Conservation (phyloP, 2,113 vertebrate species). For the Cinclus cinclus region DNA sequence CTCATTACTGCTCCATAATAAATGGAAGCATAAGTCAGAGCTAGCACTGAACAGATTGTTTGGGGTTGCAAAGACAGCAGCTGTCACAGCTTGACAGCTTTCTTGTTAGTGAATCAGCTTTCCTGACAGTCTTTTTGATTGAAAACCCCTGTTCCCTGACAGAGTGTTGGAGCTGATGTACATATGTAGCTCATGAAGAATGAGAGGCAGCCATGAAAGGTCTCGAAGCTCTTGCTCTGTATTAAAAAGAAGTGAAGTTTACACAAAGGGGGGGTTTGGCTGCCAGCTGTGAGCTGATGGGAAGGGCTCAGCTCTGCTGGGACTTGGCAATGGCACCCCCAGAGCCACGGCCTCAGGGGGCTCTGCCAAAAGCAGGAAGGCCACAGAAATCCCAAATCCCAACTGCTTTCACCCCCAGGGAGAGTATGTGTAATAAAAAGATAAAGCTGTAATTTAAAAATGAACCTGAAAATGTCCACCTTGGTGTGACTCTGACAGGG, state of each 20-base stretch:
- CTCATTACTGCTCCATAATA: constrained; percentile 72
- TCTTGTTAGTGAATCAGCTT: constrained; percentile 77
- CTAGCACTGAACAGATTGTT: constrained; percentile 77
- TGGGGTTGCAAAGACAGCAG: constrained; percentile 77
- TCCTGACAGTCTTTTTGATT: constrained; percentile 76
- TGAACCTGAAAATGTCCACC: fast-evolving
- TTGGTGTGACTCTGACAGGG: not conserved
- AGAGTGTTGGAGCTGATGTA: constrained; percentile 63
- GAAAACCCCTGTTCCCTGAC: constrained; percentile 75
- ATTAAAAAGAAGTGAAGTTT: constrained; percentile 26
- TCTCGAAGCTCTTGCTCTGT: not conserved
- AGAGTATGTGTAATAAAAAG: fast-evolving
- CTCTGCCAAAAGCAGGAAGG: not conserved
- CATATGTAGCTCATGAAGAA: constrained; percentile 66
- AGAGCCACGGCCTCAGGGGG: not conserved
- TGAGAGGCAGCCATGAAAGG: constrained; percentile 16
- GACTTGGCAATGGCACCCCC: not conserved
- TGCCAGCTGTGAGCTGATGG: not conserved
- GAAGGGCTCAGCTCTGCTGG: not conserved
- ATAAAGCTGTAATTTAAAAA: not conserved
- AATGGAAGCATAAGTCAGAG: constrained; percentile 73
- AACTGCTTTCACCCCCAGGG: not conserved
- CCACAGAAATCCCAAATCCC: not conserved
- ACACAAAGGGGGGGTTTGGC: not conserved
- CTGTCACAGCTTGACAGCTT: constrained; percentile 79